Conservation (phyloP, 2,888 invertebrate species). For the Eudiplozoon nipponicum region DNA sequence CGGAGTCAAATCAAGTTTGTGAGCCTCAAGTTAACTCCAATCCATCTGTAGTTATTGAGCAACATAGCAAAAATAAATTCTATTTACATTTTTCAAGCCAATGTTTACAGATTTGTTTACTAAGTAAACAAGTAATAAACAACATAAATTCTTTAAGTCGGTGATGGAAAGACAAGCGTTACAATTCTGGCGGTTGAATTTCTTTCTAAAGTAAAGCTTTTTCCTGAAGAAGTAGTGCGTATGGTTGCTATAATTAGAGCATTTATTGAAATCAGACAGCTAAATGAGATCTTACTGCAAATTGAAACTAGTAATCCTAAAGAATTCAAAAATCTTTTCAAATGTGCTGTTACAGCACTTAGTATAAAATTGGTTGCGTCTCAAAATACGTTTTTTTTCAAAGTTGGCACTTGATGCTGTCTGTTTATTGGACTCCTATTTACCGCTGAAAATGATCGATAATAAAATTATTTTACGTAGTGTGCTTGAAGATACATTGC, state of each 20-base stretch:
- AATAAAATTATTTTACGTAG: constrained; percentile 58
- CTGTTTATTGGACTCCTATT: constrained; percentile 39
- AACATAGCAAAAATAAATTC: too few relatives aligned
- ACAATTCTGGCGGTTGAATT: constrained; percentile 76
- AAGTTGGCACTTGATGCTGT: constrained; percentile 93
- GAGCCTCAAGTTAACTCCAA: too few relatives aligned
- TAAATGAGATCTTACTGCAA: constrained; percentile 17
- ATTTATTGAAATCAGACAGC: constrained; percentile 31
- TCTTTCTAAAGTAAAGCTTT: constrained; percentile 63
- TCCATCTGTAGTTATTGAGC: too few relatives aligned
- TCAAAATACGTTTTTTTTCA: constrained; percentile 71
- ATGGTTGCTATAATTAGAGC: constrained; percentile 65
- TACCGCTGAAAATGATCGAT: constrained; percentile 92
- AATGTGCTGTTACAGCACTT: constrained; percentile 79
- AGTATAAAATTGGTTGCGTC: constrained; percentile 80
- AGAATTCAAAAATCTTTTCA: constrained; percentile 28
- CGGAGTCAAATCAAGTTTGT: too few relatives aligned
- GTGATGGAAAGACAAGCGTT: constrained; percentile 90
- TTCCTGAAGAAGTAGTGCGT: constrained; percentile 77
- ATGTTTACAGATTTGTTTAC: too few relatives aligned
- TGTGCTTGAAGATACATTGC: constrained; percentile 45
- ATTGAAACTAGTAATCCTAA: constrained; percentile 23
- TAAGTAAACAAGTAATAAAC: too few relatives aligned
- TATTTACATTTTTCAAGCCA: too few relatives aligned
- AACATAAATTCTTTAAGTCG: too few relatives aligned